These are phyloP conservation scores for Rostratula benghalensis DNA, from an alignment of 2,113 vertebrate species.

Conservation along the genomic window DNA sequence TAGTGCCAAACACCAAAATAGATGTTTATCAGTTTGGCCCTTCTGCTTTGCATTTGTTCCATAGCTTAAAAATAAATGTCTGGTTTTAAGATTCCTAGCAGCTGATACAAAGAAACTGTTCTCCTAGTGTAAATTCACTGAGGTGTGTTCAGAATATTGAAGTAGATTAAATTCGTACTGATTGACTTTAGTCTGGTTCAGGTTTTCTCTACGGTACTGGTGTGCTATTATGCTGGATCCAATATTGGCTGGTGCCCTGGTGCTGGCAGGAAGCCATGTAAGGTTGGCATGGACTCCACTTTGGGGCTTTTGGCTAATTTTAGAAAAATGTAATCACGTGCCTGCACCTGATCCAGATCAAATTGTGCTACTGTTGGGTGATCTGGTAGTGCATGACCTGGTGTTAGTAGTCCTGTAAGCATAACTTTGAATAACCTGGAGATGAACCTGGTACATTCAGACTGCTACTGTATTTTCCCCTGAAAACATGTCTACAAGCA, in stretches of 20 bases:
- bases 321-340: background rate
- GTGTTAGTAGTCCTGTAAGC: background rate
- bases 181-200: background rate
- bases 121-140: background rate
- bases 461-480: background rate
- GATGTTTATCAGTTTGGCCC: background rate
- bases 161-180: background rate
- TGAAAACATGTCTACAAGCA: background rate
- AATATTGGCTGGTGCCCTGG: background rate
- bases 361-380: background rate
- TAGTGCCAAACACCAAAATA: background rate
- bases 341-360: background rate
- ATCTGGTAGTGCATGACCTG: background rate
- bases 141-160: background rate
- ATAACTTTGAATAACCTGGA: background rate
- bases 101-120: background rate
- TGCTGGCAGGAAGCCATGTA: background rate
- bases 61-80: background rate
- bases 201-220: background rate
- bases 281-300: background rate
- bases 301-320: background rate
- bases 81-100: background rate
- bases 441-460: background rate
- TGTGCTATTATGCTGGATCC: background rate
- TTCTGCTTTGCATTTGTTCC: background rate